A percentile compares a stretch with the other conserved stretches of the same genome.
phyloP scores from a whole-genome alignment of 2,888 invertebrate genomes.

The Sepioteuthis lessoniana region DNA sequence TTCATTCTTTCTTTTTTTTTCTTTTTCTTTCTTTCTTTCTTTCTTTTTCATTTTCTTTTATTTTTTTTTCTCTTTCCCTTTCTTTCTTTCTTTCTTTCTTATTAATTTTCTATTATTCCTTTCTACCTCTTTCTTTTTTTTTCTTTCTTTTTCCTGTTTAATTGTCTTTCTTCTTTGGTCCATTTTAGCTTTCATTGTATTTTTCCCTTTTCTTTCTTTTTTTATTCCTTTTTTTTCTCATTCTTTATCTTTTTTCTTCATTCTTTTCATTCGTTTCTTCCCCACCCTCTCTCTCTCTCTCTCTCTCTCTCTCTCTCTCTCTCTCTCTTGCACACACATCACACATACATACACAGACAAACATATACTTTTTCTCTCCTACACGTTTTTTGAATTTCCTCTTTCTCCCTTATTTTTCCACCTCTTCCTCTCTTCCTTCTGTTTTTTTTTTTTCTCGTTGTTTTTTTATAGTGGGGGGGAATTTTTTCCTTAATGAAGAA shows the following conservation, averaged over 20 bases:
- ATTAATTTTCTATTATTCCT: background rate
- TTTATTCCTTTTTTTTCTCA: too few species aligned
- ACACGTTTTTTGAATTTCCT: background rate
- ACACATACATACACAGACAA: too few species aligned
- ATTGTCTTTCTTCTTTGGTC: too few species aligned
- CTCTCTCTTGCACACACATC: background rate
- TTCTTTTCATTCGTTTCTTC: background rate
- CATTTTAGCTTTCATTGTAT: too few species aligned
- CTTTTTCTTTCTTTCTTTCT: background rate
- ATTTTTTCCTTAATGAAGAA: background rate
- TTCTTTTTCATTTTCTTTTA: background rate
- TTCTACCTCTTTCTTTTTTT: too few species aligned
- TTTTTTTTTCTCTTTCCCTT: background rate
- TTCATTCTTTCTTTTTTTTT: too few species aligned
- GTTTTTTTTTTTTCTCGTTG: background rate
- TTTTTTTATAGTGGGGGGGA: background rate
- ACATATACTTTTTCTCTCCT: background rate
- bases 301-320: background rate
- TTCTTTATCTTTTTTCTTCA: too few species aligned
- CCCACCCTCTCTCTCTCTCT: background rate
- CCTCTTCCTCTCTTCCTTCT: background rate
- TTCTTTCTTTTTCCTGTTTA: too few species aligned
- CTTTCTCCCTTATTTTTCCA: background rate
- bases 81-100: background rate
- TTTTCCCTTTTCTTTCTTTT: too few species aligned